These are phyloP conservation scores for Malacoctenus gilli DNA, from an alignment of 2,797 vertebrate species.

Conservation along the genomic window DNA sequence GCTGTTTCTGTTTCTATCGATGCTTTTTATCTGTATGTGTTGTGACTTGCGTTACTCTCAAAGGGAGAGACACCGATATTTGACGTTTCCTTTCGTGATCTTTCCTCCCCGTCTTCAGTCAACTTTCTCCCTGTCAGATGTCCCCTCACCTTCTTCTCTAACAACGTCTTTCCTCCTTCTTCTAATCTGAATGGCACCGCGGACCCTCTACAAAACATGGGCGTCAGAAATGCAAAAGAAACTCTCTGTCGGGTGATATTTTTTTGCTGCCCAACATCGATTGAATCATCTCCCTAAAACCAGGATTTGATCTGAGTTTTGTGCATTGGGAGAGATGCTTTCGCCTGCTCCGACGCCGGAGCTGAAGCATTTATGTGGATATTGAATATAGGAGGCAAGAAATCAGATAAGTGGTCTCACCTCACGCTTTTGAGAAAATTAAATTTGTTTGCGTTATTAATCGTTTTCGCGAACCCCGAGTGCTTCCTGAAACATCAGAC, in stretches of 20 bases:
- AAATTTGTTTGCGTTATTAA: not conserved
- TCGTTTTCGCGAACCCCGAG: too few species aligned
- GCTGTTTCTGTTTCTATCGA: conserved; percentile 7
- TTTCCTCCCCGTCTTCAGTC: conserved; percentile 15
- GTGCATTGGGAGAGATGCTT: not conserved
- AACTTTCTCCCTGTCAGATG: conserved; percentile 4
- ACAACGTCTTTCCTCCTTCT: not conserved
- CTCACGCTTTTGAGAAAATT: not conserved
- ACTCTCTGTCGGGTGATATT: too few species aligned
- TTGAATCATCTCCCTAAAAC: not conserved
- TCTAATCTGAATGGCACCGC: too few species aligned
- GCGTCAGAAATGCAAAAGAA: too few species aligned
- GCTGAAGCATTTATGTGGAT: too few species aligned
- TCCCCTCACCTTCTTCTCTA: not conserved
- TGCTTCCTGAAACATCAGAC: too few species aligned
- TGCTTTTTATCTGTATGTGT: conserved; percentile 26
- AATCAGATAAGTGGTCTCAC: not conserved
- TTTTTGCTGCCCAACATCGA: not conserved
- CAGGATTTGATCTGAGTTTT: not conserved
- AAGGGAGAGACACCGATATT: conserved; percentile 12
- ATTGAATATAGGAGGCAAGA: too few species aligned
- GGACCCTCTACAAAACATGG: too few species aligned
- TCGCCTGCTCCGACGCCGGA: too few species aligned
- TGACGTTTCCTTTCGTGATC: conserved; percentile 12
- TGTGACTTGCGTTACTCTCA: conserved; percentile 26